Base-by-base conservation (phyloP, 2,888 invertebrate genomes). In the Bellardia pandia region DNA sequence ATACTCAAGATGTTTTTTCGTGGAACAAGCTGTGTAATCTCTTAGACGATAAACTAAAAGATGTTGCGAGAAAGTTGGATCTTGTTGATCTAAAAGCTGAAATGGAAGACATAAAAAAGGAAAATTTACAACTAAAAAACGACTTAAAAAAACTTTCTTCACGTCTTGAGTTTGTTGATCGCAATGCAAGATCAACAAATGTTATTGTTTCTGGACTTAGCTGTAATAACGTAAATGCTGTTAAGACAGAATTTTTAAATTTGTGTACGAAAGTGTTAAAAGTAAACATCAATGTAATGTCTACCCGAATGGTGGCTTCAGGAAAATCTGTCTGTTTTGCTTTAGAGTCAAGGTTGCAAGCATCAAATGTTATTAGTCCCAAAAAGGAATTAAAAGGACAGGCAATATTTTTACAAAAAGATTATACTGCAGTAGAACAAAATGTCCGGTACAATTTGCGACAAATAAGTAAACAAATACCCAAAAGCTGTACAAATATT, bases 391-490 rank as follows among this genome's bases (percentile, higher is more conserved):
- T 76, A 37, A 76, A 51, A 13, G 53, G 37, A 8, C 13, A 53
- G 16, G 23, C 5, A 13, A 40, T 77, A 16, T 77, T 37, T 40
- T 58, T 77, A 16, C 53, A 77, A 42, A 77, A 58, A 58, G 66
- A 77, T 45, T 77, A 77, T 45, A 68, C 66, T 2, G 11, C 56
- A 30, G 77, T 45, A 6, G 77, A 77, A 30, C 56, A 68, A 45
- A 23, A 42, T 58, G n/a, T 6, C 7, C 51, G 64, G 0, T 66
- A 77, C 16, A 77, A 77, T 7, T 23, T 77, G 16, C 37, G 66
- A 13, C 51, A 53, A n/a, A n/a, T n/a, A n/a, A n/a, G n/a, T n/a
- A n/a, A n/a, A n/a, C n/a, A n/a, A n/a, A n/a, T n/a, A n/a, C n/a
- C n/a, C n/a, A n/a, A n/a, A n/a, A n/a, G n/a, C n/a, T n/a, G n/a